Percentiles rank a stretch among this genome's conserved stretches.
Conservation (phyloP, 2,113 vertebrate genomes). For the Natator depressus region DNA sequence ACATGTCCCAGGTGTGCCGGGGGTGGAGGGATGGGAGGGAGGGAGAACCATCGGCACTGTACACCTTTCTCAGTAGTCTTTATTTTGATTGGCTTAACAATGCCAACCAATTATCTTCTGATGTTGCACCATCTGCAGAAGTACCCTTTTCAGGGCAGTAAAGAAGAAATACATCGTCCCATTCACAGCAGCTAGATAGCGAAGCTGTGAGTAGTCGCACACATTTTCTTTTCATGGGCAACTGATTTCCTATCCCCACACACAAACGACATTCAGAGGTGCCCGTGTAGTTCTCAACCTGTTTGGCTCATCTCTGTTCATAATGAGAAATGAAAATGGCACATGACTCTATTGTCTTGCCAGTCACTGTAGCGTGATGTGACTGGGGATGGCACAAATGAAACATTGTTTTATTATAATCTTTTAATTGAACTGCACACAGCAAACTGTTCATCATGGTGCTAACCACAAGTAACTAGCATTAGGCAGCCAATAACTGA, state of each 20-base stretch:
- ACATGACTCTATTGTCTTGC: neutral
- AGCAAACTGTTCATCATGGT: accelerated
- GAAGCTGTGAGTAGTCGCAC: neutral
- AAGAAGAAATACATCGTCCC: slow-evolving; percentile 48
- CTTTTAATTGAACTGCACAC: neutral
- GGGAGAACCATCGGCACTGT: neutral
- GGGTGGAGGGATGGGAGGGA: neutral
- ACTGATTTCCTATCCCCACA: neutral
- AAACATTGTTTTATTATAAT: accelerated
- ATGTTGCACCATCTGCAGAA: slow-evolving; percentile 43
- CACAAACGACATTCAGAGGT: neutral
- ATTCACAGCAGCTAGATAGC: neutral
- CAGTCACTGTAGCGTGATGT: accelerated
- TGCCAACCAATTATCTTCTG: slow-evolving; percentile 11
- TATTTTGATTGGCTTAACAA: neutral
- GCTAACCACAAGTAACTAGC: neutral
- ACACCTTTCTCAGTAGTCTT: neutral
- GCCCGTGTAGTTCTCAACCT: neutral
- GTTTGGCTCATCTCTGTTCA: neutral
- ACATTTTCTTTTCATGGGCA: neutral
- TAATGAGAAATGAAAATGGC: neutral
- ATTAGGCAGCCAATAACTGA: accelerated
- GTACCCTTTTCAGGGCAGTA: neutral
- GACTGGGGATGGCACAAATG: neutral
- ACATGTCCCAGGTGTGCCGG: neutral